Percentiles rank a stretch among this genome's conserved stretches.
phyloP scores from a whole-genome alignment of 2,113 vertebrate genomes.

The Odocoileus virginianus region DNA sequence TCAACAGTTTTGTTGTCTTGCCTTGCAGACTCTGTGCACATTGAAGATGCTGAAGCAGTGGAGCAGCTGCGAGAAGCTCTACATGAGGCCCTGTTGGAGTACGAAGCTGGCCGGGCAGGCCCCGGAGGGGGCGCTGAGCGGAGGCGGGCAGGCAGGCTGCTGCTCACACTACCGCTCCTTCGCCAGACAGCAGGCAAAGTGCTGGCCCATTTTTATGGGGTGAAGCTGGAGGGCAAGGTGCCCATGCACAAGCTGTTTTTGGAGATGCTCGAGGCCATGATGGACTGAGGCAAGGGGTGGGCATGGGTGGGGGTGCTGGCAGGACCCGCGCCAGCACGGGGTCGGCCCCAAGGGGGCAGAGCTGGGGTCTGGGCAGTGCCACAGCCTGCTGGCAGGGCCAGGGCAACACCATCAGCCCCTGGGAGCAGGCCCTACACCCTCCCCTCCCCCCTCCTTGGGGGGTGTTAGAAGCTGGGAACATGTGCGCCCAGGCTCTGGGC shows the following conservation, averaged over 20 bases:
- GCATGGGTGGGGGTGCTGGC: conserved; percentile 28
- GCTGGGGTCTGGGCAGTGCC: conserved; percentile 55
- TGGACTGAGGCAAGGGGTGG: conserved; percentile 83
- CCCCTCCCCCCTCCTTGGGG: conserved; percentile 37
- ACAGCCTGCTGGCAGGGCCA: conserved; percentile 75
- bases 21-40: conserved; percentile 90
- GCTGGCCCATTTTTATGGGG: conserved; percentile 91
- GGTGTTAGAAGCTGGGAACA: conserved; percentile 54
- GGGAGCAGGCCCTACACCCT: conserved; percentile 54
- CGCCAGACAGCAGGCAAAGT: conserved; percentile 92
- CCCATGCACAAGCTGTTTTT: conserved; percentile 97
- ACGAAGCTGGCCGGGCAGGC: conserved; percentile 84
- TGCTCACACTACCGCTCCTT: conserved; percentile 91
- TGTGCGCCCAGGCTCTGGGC: conserved; percentile 42
- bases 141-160: conserved; percentile 88
- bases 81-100: conserved; percentile 91
- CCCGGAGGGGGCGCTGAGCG: conserved; percentile 81
- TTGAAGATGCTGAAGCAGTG: conserved; percentile 92
- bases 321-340: conserved; percentile 36
- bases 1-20: not conserved
- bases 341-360: conserved; percentile 30
- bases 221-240: conserved; percentile 91
- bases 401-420: conserved; percentile 65
- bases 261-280: conserved; percentile 97
- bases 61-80: conserved; percentile 92